These are phyloP conservation scores for Lithodes maja DNA, from an alignment of 2,888 invertebrate species.

Conservation along the genomic window DNA sequence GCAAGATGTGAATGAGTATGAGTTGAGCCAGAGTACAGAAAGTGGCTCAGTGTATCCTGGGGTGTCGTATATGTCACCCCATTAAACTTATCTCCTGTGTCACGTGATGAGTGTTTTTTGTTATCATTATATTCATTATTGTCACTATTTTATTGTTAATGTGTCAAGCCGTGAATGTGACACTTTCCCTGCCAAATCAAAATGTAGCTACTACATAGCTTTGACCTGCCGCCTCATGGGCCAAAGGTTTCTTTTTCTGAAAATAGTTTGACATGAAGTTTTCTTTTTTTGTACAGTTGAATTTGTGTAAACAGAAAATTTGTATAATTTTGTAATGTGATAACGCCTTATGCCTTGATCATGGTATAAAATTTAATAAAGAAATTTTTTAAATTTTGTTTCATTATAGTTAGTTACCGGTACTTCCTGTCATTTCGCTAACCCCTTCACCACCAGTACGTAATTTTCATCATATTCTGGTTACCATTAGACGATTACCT, in stretches of 20 bases:
- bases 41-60: not conserved
- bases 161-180: constrained; percentile 32
- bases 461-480: too few species aligned
- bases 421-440: too few species aligned
- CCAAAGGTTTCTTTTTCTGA: constrained; percentile 30
- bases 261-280: constrained; percentile 36
- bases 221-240: constrained; percentile 30
- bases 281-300: constrained; percentile 60
- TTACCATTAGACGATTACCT: too few species aligned
- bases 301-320: constrained; percentile 65
- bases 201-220: constrained; percentile 49
- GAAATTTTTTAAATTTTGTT: constrained; percentile 44
- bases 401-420: not conserved
- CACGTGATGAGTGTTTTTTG: constrained; percentile 21
- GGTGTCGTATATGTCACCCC: not conserved
- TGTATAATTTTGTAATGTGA: constrained; percentile 68
- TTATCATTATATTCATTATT: not conserved
- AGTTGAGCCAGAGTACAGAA: not conserved
- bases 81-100: constrained; percentile 41
- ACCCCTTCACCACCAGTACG: too few species aligned
- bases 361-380: constrained; percentile 63
- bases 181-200: constrained; percentile 55
- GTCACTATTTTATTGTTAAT: not conserved
- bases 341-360: constrained; percentile 52
- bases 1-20: not conserved